Percentiles rank a stretch among this genome's conserved stretches.
Conservation (phyloP, 2,113 vertebrate species). For the Onychostruthus taczanowskii region DNA sequence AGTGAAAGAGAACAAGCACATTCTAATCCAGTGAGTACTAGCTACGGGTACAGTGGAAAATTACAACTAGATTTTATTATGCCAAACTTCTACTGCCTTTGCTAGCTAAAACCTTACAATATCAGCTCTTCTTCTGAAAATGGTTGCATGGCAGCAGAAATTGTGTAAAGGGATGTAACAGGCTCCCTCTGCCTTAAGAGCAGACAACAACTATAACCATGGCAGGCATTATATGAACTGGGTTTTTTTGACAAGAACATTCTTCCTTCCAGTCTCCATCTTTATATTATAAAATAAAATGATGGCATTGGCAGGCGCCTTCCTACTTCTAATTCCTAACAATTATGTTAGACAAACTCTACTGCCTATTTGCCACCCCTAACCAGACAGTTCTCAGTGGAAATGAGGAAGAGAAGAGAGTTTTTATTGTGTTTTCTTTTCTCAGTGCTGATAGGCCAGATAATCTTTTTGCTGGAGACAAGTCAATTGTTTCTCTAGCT, state of each 20-base stretch:
- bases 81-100: background rate
- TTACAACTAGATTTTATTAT: background rate
- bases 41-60: background rate
- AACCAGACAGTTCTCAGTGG: background rate
- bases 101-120: background rate
- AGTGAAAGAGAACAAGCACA: background rate
- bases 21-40: background rate
- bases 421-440: background rate
- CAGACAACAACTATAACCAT: background rate
- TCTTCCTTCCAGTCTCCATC: background rate
- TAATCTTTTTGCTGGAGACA: background rate
- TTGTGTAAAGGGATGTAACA: background rate
- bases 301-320: background rate
- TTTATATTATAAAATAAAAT: background rate
- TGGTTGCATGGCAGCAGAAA: background rate
- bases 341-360: background rate
- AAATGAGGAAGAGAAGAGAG: background rate
- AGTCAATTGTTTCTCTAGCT: background rate
- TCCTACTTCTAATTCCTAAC: background rate
- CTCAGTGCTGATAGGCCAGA: background rate
- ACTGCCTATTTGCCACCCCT: background rate
- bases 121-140: background rate
- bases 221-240: background rate
- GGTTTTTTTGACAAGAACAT: background rate
- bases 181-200: background rate